Evolutionary conservation across 2,797 vertebrate genomes (phyloP).

Genomic region (Lycodopsis pacificus): DNA sequence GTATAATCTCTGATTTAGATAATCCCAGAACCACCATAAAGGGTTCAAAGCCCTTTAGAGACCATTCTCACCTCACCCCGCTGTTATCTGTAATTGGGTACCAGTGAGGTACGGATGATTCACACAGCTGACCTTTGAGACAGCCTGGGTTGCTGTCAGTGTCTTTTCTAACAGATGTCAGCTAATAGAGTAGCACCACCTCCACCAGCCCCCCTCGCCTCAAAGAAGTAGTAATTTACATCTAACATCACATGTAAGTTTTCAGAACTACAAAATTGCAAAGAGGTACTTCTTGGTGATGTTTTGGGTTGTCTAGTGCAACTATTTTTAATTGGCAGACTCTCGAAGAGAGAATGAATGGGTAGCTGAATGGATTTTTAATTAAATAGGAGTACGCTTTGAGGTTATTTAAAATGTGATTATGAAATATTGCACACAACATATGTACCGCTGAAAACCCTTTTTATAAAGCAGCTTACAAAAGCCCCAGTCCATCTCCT

Average conservation of each 20-base stretch:
- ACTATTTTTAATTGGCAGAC: background rate
- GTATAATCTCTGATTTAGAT: constrained; percentile 27
- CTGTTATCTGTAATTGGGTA: constrained; percentile 60
- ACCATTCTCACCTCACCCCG: constrained; percentile 18
- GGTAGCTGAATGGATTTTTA: constrained; percentile 1
- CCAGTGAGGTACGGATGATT: constrained; percentile 32
- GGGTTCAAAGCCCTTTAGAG: constrained; percentile 19
- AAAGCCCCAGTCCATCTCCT: constrained; percentile 15
- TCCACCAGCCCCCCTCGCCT: background rate
- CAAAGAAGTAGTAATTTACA: background rate
- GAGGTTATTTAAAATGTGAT: constrained; percentile 9
- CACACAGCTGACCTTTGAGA: constrained; percentile 50
- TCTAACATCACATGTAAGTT: background rate
- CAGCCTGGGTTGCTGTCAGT: constrained; percentile 29
- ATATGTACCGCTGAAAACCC: constrained; percentile 2
- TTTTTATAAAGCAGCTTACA: constrained; percentile 31
- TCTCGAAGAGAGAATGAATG: constrained; percentile 5
- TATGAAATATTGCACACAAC: constrained; percentile 31
- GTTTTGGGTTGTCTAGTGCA: background rate
- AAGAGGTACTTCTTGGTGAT: background rate
- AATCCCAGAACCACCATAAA: constrained; percentile 26
- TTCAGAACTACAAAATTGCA: background rate
- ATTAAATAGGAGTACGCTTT: constrained; percentile 10
- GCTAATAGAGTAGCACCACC: constrained; percentile 14
- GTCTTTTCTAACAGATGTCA: constrained; percentile 42